Evolutionary conservation across 2,113 vertebrate species (phyloP).

Genomic region (Tetrax tetrax): DNA sequence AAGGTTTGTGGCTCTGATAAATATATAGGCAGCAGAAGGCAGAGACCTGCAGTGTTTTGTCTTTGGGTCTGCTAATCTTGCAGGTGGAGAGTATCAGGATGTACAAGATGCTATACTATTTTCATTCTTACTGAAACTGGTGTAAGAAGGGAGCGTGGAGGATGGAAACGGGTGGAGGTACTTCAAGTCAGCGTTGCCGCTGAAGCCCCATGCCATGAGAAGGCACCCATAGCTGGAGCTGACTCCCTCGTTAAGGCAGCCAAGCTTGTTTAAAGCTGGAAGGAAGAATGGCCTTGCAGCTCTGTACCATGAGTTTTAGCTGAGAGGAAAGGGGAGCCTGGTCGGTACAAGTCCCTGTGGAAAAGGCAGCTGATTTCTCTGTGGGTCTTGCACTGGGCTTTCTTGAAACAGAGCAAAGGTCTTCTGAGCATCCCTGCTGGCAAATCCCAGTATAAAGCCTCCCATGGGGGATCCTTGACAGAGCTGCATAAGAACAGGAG

Average conservation of each 20-base stretch:
- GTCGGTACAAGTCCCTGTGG: neutral
- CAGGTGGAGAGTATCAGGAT: neutral
- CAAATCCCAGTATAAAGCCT: neutral
- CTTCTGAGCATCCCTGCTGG: neutral
- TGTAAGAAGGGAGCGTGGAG: neutral
- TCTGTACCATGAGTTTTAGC: fast-evolving
- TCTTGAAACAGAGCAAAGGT: neutral
- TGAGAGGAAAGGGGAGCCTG: neutral
- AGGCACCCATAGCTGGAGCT: neutral
- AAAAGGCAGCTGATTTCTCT: neutral
- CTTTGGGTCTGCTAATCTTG: neutral
- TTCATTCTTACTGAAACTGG: neutral
- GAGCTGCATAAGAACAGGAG: neutral
- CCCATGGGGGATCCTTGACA: too few species aligned
- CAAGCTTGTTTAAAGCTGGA: neutral
- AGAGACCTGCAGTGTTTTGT: neutral
- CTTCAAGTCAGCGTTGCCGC: neutral
- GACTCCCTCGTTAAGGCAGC: neutral
- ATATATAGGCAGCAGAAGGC: neutral
- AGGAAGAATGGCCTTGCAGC: neutral
- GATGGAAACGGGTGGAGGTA: neutral
- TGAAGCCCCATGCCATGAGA: neutral
- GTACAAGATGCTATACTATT: neutral
- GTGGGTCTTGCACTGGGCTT: neutral
- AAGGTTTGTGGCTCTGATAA: neutral